phyloP scores from a whole-genome alignment of 1,140 invertebrate species.

The Teleogryllus occipitalis region DNA sequence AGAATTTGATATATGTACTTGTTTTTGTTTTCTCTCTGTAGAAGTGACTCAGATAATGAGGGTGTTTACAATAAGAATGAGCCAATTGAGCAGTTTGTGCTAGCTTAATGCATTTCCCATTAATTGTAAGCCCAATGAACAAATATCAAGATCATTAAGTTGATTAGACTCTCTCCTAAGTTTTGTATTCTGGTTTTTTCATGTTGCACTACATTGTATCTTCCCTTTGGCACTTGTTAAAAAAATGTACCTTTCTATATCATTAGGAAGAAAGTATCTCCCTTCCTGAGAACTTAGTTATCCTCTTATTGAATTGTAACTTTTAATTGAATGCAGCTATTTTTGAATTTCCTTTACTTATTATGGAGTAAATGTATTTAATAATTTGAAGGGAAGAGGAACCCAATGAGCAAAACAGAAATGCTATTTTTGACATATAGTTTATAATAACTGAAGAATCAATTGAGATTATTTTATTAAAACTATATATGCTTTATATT shows the following conservation, averaged over 20 bases:
- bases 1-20: not conserved
- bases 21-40: not conserved
- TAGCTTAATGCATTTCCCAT: not conserved
- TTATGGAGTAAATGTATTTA: not conserved
- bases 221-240: not conserved
- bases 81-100: not conserved
- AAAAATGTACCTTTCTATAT: not conserved
- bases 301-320: not conserved
- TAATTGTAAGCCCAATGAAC: too few species aligned
- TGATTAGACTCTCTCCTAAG: too few species aligned
- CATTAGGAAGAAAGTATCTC: not conserved
- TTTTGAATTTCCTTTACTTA: not conserved
- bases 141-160: too few species aligned
- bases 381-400: not conserved
- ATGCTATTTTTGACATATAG: not conserved
- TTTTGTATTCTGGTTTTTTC: not conserved
- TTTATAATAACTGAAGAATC: not conserved
- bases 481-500: not conserved
- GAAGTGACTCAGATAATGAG: not conserved
- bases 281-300: not conserved
- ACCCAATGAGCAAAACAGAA: not conserved
- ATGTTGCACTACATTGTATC: not conserved
- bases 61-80: not conserved
- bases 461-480: conserved; percentile 2
- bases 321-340: not conserved